These are phyloP conservation scores for Archips xylosteana DNA, from an alignment of 2,888 invertebrate genomes.

Conservation along the genomic window DNA sequence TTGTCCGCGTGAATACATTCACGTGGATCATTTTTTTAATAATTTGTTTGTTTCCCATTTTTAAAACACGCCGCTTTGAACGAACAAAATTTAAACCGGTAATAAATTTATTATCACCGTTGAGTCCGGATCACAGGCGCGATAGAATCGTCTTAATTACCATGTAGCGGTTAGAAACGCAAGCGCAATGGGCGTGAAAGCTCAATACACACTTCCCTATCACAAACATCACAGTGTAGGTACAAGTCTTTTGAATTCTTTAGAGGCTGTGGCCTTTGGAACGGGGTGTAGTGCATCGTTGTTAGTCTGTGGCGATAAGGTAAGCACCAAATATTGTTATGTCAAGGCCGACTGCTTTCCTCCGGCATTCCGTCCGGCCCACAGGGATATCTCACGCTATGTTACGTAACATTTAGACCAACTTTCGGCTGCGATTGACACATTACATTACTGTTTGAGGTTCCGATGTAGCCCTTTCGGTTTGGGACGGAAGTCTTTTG, in stretches of 20 bases:
- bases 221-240: conserved; percentile 61
- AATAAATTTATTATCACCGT: conserved; percentile 46
- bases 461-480: conserved; percentile 24
- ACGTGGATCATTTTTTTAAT: conserved; percentile 82
- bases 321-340: conserved; percentile 79
- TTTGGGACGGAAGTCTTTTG: conserved; percentile 3
- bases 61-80: conserved; percentile 13
- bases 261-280: conserved; percentile 49
- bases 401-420: conserved; percentile 75
- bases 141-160: conserved; percentile 69
- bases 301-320: conserved; percentile 63
- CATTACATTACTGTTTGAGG: conserved; percentile 45
- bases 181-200: conserved; percentile 76
- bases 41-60: conserved; percentile 64
- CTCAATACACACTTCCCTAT: conserved; percentile 63
- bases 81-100: conserved; percentile 38
- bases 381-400: conserved; percentile 82
- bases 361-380: conserved; percentile 83
- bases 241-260: conserved; percentile 42
- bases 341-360: conserved; percentile 84
- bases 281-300: conserved; percentile 44
- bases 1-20: conserved; percentile 84
- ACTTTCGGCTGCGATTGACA: conserved; percentile 76
- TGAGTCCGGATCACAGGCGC: conserved; percentile 55
- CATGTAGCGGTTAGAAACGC: conserved; percentile 66